These are phyloP conservation scores for Novumbra hubbsi DNA, from an alignment of 2,797 vertebrate genomes.

Conservation along the genomic window DNA sequence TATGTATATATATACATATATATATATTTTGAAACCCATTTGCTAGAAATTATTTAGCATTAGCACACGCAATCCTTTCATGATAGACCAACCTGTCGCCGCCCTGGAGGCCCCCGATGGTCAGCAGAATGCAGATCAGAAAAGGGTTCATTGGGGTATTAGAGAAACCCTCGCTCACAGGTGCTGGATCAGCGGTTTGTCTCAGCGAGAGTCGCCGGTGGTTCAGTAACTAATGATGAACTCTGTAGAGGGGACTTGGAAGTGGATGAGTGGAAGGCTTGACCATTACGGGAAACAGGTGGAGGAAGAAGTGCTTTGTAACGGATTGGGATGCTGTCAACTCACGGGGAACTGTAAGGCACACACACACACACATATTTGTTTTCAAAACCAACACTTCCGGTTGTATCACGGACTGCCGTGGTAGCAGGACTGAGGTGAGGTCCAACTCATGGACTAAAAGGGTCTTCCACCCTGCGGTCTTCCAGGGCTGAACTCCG, in stretches of 20 bases:
- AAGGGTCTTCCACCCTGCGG: constrained; percentile 21
- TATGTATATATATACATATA: too few species aligned
- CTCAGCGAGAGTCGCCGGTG: constrained; percentile 20
- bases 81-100: too few species aligned
- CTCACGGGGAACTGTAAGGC: background rate
- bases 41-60: too few species aligned
- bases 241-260: constrained; percentile 21
- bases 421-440: background rate
- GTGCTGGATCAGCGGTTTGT: constrained; percentile 33
- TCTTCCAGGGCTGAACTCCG: constrained; percentile 30
- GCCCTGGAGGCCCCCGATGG: too few species aligned
- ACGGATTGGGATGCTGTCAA: background rate
- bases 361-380: background rate
- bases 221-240: constrained; percentile 21
- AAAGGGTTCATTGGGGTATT: constrained; percentile 1
- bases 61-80: too few species aligned
- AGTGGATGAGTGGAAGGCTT: constrained; percentile 5
- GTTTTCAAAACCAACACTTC: background rate
- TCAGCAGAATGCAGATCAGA: too few species aligned
- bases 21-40: too few species aligned
- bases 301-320: background rate
- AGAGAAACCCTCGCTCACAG: constrained; percentile 19
- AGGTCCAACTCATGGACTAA: background rate
- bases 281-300: background rate
- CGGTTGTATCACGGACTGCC: background rate